Evolutionary conservation across 2,888 invertebrate species (phyloP).

Genomic region (Dasysyrphus albostriatus): DNA sequence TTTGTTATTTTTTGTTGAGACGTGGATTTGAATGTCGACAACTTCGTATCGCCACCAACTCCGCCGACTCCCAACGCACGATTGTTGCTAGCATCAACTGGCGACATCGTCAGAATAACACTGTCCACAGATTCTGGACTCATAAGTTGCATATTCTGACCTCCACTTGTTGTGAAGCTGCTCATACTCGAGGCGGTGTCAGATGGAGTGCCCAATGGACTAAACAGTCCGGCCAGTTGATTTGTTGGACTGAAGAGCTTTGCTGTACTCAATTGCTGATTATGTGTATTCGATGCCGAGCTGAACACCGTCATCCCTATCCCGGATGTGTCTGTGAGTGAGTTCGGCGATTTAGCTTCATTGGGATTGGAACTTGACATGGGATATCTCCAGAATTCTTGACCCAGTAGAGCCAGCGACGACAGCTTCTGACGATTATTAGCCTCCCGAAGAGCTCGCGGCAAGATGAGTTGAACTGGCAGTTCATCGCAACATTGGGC

Average conservation of each 20-base stretch:
- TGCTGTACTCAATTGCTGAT: slow-evolving; percentile 79
- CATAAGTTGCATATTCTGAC: slow-evolving; percentile 82
- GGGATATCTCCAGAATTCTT: slow-evolving; percentile 93
- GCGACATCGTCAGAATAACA: slow-evolving; percentile 91
- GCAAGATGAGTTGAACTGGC: slow-evolving; percentile 94
- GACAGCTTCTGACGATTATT: slow-evolving; percentile 95
- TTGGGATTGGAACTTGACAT: slow-evolving; percentile 89
- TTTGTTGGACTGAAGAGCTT: slow-evolving; percentile 81
- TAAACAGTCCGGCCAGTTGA: slow-evolving; percentile 80
- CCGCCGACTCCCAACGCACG: slow-evolving; percentile 77
- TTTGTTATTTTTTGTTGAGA: slow-evolving; percentile 78
- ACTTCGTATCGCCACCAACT: slow-evolving; percentile 70
- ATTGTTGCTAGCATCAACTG: slow-evolving; percentile 84
- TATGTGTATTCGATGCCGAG: slow-evolving; percentile 76
- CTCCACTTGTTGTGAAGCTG: slow-evolving; percentile 88
- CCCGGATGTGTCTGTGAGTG: slow-evolving; percentile 84
- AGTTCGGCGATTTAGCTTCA: slow-evolving; percentile 83
- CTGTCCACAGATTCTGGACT: slow-evolving; percentile 87
- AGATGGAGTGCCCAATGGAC: slow-evolving; percentile 85
- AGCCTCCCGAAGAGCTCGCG: slow-evolving; percentile 93
- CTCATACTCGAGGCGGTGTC: slow-evolving; percentile 90
- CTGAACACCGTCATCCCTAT: slow-evolving; percentile 83
- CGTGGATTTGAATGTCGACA: slow-evolving; percentile 88
- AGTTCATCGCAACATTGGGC: slow-evolving; percentile 97
- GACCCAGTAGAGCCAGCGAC: slow-evolving; percentile 94